Conservation (phyloP, 2,888 invertebrate genomes). For the Caenorhabditis panamensis region DNA sequence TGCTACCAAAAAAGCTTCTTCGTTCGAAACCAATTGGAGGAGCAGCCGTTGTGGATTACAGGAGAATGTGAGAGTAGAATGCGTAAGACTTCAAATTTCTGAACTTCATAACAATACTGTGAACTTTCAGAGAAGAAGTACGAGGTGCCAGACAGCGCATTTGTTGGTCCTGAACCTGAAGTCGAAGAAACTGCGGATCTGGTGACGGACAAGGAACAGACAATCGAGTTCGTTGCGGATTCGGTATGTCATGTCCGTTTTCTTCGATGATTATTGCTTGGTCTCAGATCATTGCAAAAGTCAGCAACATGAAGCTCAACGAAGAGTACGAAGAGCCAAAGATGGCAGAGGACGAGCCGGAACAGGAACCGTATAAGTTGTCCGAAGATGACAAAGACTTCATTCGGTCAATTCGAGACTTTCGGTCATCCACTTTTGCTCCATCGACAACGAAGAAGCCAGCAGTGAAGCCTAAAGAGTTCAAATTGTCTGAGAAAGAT, state of each 20-base stretch:
- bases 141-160: conserved; percentile 26
- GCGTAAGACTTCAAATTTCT: conserved; percentile 12
- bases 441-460: not conserved
- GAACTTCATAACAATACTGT: not conserved
- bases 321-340: conserved; percentile 32
- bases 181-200: not conserved
- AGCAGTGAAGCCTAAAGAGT: not conserved
- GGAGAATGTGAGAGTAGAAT: conserved; percentile 52
- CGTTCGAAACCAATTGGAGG: conserved; percentile 62
- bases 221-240: conserved; percentile 40
- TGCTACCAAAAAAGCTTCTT: conserved; percentile 61
- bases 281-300: conserved; percentile 53
- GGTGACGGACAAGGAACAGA: not conserved
- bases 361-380: conserved; percentile 39
- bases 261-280: too few species aligned
- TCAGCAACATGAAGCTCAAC: conserved; percentile 39
- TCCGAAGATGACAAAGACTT: conserved; percentile 55
- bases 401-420: conserved; percentile 37
- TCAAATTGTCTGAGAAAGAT: conserved; percentile 14
- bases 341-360: conserved; percentile 29
- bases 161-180: conserved; percentile 16
- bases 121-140: conserved; percentile 26
- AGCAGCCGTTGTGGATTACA: conserved; percentile 69
- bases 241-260: conserved; percentile 17
- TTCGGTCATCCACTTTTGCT: conserved; percentile 22